Evolutionary conservation across 2,888 invertebrate species (phyloP).

Genomic region (Pseudeuparius sepicola): DNA sequence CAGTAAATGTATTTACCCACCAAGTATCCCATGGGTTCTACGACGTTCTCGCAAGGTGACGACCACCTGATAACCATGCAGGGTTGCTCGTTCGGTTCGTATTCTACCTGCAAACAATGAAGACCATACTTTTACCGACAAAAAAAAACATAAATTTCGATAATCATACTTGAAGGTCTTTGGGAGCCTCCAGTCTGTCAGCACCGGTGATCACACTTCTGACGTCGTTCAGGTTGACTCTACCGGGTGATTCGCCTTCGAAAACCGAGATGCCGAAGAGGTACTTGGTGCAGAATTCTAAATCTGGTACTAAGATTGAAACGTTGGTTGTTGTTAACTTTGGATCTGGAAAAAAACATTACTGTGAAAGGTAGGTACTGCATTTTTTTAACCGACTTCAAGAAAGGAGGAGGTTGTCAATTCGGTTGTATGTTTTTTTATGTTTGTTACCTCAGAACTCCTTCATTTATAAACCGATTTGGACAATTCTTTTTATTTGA

Average conservation of each 20-base stretch:
- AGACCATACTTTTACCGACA: conserved; percentile 1
- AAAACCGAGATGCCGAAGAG: conserved; percentile 27
- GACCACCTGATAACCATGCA: conserved; percentile 32
- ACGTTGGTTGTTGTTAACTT: conserved; percentile 27
- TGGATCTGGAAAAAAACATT: conserved; percentile 29
- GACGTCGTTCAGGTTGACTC: conserved; percentile 28
- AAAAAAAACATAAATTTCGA: neutral
- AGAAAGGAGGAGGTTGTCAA: too few relatives aligned
- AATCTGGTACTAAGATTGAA: conserved; percentile 24
- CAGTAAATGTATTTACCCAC: conserved; percentile 29
- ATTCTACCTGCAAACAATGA: conserved; percentile 27
- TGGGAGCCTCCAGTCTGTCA: conserved; percentile 25
- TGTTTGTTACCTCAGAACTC: too few relatives aligned
- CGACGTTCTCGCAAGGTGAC: conserved; percentile 30
- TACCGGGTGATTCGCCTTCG: conserved; percentile 12
- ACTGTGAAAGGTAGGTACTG: too few relatives aligned
- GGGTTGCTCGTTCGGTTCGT: conserved; percentile 27
- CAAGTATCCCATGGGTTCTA: conserved; percentile 28
- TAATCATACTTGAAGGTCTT: conserved; percentile 17
- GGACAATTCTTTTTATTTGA: too few relatives aligned
- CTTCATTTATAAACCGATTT: too few relatives aligned
- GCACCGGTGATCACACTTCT: conserved; percentile 28
- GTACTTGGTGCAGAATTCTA: conserved; percentile 31
- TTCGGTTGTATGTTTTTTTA: too few relatives aligned
- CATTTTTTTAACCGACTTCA: too few relatives aligned